phyloP scores from a whole-genome alignment of 2,113 vertebrate species.

The Bolborhynchus lineola region DNA sequence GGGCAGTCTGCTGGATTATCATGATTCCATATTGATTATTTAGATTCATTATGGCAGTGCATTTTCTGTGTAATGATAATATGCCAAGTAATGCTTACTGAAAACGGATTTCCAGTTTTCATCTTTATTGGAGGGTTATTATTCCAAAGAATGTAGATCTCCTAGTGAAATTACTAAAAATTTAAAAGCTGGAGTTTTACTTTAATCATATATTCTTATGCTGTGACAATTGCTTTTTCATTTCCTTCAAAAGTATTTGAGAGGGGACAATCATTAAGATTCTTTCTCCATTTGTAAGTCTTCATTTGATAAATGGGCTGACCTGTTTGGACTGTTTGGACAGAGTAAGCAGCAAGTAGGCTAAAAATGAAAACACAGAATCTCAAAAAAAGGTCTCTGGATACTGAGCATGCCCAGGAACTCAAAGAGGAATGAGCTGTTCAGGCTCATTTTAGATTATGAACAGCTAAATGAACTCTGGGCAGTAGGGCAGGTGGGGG shows the following conservation, averaged over 20 bases:
- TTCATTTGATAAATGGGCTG: not conserved
- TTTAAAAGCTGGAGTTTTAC: not conserved
- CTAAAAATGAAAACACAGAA: not conserved
- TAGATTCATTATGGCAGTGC: not conserved
- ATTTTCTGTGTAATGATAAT: not conserved
- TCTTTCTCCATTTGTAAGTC: not conserved
- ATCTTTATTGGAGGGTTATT: not conserved
- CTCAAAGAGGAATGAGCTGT: not conserved
- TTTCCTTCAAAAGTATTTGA: not conserved
- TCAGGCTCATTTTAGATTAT: not conserved
- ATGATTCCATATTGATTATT: not conserved
- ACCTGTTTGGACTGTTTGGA: not conserved
- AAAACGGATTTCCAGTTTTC: not conserved
- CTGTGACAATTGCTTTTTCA: not conserved
- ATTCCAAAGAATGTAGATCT: not conserved
- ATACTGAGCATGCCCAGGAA: not conserved
- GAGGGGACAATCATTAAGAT: rapidly evolving
- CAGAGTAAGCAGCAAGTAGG: not conserved
- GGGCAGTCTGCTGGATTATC: not conserved
- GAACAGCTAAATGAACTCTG: not conserved
- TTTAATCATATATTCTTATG: not conserved
- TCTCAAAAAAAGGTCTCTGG: not conserved
- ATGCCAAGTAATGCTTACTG: not conserved
- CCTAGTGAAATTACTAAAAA: not conserved
- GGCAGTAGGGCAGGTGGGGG: not conserved